Percentiles rank a stretch among this genome's conserved stretches.
phyloP scores from a whole-genome alignment of 2,113 vertebrate species.

The Morone chrysops region DNA sequence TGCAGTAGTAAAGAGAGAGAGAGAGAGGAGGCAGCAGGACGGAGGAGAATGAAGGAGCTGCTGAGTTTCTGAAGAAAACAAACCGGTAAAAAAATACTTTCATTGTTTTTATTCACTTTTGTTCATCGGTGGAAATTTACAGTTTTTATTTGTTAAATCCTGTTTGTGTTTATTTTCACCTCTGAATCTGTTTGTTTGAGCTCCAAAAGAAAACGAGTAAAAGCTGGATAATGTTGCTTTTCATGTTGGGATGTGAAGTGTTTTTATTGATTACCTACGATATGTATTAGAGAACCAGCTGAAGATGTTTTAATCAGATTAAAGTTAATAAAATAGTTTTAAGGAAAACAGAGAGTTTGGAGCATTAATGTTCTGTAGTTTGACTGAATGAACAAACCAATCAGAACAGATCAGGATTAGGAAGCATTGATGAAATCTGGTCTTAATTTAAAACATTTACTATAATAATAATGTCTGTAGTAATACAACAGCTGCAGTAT shows the following conservation, averaged over 20 bases:
- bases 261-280: neutral
- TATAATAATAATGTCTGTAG: too few species aligned
- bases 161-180: too few species aligned
- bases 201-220: too few species aligned
- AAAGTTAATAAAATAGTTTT: too few species aligned
- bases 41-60: slow-evolving; percentile 49
- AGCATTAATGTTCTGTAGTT: too few species aligned
- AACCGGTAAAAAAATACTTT: slow-evolving; percentile 45
- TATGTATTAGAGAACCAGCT: neutral
- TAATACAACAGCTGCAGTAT: too few species aligned
- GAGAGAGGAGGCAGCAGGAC: slow-evolving; percentile 42
- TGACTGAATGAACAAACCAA: too few species aligned
- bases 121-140: too few species aligned
- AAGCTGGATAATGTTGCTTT: neutral
- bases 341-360: too few species aligned
- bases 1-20: slow-evolving; percentile 13
- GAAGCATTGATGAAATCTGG: too few species aligned
- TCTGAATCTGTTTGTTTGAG: neutral
- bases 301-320: neutral
- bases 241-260: neutral
- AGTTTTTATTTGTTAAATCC: rapidly evolving
- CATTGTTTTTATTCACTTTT: neutral
- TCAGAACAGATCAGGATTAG: too few species aligned
- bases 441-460: too few species aligned
- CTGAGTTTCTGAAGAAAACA: slow-evolving; percentile 27